These are phyloP conservation scores for Troilus luridus DNA, from an alignment of 2,888 invertebrate species.

Conservation along the genomic window DNA sequence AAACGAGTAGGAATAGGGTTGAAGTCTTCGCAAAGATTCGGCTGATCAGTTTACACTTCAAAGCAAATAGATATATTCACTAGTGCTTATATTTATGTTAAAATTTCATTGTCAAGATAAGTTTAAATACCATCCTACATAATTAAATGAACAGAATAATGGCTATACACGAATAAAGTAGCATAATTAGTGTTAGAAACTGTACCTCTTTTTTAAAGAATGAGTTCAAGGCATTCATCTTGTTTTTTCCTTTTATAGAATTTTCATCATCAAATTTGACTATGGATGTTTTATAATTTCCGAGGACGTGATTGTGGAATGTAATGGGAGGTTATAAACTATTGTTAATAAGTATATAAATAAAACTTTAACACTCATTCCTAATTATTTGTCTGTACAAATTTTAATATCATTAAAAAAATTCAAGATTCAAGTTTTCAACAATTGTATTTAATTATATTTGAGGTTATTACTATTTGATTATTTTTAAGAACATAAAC, in stretches of 20 bases:
- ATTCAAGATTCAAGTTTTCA: background rate
- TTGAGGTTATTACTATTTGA: background rate
- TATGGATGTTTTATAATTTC: background rate
- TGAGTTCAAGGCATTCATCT: slow-evolving; percentile 13
- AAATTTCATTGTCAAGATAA: no score
- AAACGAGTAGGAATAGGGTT: no score
- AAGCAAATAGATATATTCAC: no score
- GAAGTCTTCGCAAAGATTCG: no score
- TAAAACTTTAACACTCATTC: background rate
- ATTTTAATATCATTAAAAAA: background rate
- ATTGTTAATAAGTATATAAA: background rate
- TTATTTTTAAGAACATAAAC: background rate
- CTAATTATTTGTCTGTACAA: background rate
- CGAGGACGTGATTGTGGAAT: background rate
- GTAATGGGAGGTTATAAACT: background rate
- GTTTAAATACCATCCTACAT: background rate
- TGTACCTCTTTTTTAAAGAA: slow-evolving; percentile 18
- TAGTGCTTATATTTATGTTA: no score
- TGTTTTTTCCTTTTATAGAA: background rate
- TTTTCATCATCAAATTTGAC: background rate
- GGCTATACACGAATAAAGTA: background rate
- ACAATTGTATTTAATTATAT: background rate
- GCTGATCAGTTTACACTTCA: no score
- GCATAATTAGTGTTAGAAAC: background rate
- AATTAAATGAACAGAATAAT: background rate